Evolutionary conservation across 1,140 invertebrate genomes (phyloP), one percentile per base, ranked within the genome.

Genomic region (Druon quercuslanigerum): DNA sequence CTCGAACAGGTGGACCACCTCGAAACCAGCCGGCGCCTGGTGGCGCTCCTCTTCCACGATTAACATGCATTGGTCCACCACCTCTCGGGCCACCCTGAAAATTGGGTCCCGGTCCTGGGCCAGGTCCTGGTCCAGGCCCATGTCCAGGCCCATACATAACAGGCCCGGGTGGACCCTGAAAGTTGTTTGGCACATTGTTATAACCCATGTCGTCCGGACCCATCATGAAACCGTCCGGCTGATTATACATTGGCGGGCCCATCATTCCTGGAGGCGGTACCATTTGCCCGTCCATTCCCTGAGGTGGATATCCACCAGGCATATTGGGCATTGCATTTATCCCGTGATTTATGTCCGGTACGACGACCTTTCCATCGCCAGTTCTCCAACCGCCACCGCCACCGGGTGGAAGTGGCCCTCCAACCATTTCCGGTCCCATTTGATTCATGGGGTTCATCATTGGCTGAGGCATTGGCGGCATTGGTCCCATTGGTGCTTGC

Each of bases 221-320:
- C 84, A 89, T 88, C 82, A 87, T 87, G 20, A 86, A 89, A 19
- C 85, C 84, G 3, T 91, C 90, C 25, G 84, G 87, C 13, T 90
- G 89, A 78, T 89, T 92, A 82, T 92, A 93, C 91, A 94, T 93
- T 12, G 94, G 93, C 0, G 87, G 87, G 20, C 84, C 85, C 78
- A 88, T 88, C 85, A 89, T 90, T 84, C 89, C 90, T 9, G 87
- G 89, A 1, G 90, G 90, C 6, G 82, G 81, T 73, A 87, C 83
- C 87, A 86, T 90, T 52, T 77, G 90, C 50, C 88, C 91, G 7
- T 90, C 89, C 85, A 91, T 90, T 3, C 83, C 85, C n/a, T 86
- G 86, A 17, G 85, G 82, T n/a, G 85, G 87, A 50, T 79, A 85
- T 11, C 79, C 75, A 7, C 81, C 78, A 7, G 84, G 79, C 40